Evolutionary conservation across 2,888 invertebrate species (phyloP).

Genomic region (Protophormia terraenovae): DNA sequence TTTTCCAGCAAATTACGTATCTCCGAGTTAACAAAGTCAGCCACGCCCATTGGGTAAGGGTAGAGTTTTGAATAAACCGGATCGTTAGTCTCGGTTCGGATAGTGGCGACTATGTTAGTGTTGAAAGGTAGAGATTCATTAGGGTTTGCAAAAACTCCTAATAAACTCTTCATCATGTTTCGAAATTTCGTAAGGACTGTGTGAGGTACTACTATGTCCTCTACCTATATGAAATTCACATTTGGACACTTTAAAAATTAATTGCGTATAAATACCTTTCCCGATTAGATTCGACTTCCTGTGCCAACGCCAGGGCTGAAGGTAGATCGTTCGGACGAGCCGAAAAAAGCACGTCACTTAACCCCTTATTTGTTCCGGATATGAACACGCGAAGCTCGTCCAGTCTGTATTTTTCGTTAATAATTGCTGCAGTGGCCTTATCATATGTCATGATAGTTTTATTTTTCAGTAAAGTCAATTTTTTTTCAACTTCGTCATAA

Average conservation of each 20-base stretch:
- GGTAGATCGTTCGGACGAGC: too few species aligned
- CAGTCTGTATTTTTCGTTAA: constrained; percentile 54
- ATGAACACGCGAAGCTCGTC: constrained; percentile 47
- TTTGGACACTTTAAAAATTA: constrained; percentile 61
- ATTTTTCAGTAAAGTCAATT: constrained; percentile 5
- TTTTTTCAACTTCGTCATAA: constrained; percentile 49
- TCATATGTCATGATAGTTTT: constrained; percentile 44
- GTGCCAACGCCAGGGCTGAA: constrained; percentile 50
- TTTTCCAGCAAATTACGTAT: constrained; percentile 16
- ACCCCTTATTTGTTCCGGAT: background rate
- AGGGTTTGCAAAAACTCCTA: constrained; percentile 41
- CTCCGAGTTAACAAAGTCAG: constrained; percentile 36
- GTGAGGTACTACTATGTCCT: constrained; percentile 47
- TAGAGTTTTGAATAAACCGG: constrained; percentile 42
- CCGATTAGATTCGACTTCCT: constrained; percentile 56
- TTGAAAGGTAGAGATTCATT: constrained; percentile 41
- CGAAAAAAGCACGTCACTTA: background rate
- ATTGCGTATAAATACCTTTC: constrained; percentile 26
- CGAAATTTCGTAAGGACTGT: background rate
- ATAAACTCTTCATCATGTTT: background rate
- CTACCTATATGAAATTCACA: constrained; percentile 59
- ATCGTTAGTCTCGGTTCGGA: constrained; percentile 30
- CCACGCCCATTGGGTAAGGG: constrained; percentile 43
- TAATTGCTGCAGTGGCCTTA: background rate
- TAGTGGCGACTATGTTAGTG: constrained; percentile 50